phyloP scores from a whole-genome alignment of 2,113 vertebrate genomes.

The Rhinogobius similis region DNA sequence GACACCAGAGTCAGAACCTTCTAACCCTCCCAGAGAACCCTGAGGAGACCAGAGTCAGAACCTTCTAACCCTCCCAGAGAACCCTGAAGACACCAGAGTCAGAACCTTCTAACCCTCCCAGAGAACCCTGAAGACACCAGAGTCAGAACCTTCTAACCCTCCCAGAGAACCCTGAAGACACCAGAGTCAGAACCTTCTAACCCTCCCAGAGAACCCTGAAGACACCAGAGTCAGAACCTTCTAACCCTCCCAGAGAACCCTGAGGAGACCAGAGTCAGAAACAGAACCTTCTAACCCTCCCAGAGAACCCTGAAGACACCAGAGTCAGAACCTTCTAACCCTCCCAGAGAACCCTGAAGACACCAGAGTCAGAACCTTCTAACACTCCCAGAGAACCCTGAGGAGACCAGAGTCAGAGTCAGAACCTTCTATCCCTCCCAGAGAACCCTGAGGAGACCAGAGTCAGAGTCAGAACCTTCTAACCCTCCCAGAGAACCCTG shows the following conservation, averaged over 20 bases:
- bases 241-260: constrained; percentile 95
- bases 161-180: constrained; percentile 85
- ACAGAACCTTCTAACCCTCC: constrained; percentile 92
- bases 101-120: constrained; percentile 93
- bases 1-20: constrained; percentile 62
- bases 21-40: constrained; percentile 95
- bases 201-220: constrained; percentile 90
- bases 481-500: constrained; percentile 93
- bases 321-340: constrained; percentile 85
- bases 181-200: constrained; percentile 82
- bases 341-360: constrained; percentile 88
- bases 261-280: constrained; percentile 35
- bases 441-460: constrained; percentile 79
- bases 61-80: constrained; percentile 93
- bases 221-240: constrained; percentile 62
- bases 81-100: constrained; percentile 71
- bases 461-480: too few species aligned
- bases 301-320: constrained; percentile 83
- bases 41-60: constrained; percentile 35
- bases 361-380: constrained; percentile 76
- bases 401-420: constrained; percentile 5
- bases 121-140: constrained; percentile 79
- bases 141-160: constrained; percentile 91
- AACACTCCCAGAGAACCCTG: constrained; percentile 93
- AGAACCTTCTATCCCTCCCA: too few species aligned